Percentiles rank a stretch among this genome's conserved stretches.
phyloP scores from a whole-genome alignment of 2,113 vertebrate genomes.

The Loxodonta africana region DNA sequence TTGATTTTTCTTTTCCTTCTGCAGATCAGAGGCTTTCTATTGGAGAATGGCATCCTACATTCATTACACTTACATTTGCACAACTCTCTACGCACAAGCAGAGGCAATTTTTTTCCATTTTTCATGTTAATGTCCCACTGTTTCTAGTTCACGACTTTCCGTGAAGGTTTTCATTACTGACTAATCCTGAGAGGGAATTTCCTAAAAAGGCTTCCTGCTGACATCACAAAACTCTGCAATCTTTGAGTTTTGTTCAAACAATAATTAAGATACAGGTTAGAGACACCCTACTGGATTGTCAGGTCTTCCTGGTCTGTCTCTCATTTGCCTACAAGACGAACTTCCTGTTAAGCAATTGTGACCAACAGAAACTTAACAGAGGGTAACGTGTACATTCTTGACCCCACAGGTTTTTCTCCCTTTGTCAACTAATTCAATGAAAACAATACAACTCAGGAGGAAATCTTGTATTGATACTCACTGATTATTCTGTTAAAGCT shows the following conservation, averaged over 20 bases:
- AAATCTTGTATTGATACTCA: slow-evolving; percentile 9
- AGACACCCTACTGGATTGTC: slow-evolving; percentile 49
- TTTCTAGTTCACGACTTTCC: slow-evolving; percentile 31
- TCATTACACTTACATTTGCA: background rate
- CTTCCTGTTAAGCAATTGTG: slow-evolving; percentile 61
- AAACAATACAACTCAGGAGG: slow-evolving; percentile 46
- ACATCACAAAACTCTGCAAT: slow-evolving; percentile 53
- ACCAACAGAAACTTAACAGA: slow-evolving; percentile 76
- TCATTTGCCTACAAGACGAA: slow-evolving; percentile 75
- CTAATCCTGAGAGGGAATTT: slow-evolving; percentile 55
- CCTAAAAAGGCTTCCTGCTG: slow-evolving; percentile 69
- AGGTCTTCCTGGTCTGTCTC: slow-evolving; percentile 71
- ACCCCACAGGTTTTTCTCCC: slow-evolving; percentile 73
- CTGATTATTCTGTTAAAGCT: slow-evolving; percentile 37
- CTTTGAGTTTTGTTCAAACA: slow-evolving; percentile 34
- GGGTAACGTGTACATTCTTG: slow-evolving; percentile 48
- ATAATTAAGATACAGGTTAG: background rate
- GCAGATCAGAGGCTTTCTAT: background rate
- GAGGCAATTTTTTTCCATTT: background rate
- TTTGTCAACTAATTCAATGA: slow-evolving; percentile 72
- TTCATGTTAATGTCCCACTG: background rate
- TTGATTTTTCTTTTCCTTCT: background rate
- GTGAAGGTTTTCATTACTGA: slow-evolving; percentile 29
- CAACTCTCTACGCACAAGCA: background rate
- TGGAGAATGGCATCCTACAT: background rate